Evolutionary conservation across 2,888 invertebrate species (phyloP), one percentile per base, ranked within the genome.

Genomic region (Apodemia zela): DNA sequence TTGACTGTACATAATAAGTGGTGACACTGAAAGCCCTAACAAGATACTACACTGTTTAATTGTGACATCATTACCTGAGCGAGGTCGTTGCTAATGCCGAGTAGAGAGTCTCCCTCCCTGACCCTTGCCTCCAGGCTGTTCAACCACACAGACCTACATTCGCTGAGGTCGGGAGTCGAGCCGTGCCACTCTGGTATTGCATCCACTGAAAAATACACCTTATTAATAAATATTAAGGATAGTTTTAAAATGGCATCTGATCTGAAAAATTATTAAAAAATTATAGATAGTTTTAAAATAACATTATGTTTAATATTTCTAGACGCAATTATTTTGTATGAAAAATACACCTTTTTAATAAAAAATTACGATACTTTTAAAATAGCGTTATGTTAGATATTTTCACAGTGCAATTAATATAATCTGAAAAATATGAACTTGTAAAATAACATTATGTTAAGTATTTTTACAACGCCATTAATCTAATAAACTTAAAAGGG

Each of bases 81-180:
- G 69, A 97, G 88, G 75, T 97, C 97, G 76, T 95, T 95, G 76
- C 96, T 96, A 77, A 97, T 96, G 69, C 95, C 95, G 65, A 95
- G 94, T 13, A 97, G 86, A 0, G 95, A 94, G 74, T 96, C 96
- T 58, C 95, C 95, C 66, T 96, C 95, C 68, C 94, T 92, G 13
- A 97, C 95, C 38, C 97, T 93, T 65, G 95, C 95, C 79, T 97
- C 97, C 7, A 98, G 89, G 70, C 95, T 96, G 67, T 96, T 96
- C 61, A 98, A 88, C 98, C 97, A 98, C 7, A 97, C 94, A 3
- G 97, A 97, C 15, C 96, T 93, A 73, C 98, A 98, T 78, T 97
- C 97, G 74, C 97, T 97, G 35, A 98, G 92, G 81, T 97, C 97
- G 0, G 97, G 97, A 6, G 95, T 95, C 15, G 93, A 86, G 0